These are phyloP conservation scores for Sarcophaga bullata DNA, from an alignment of 1,140 invertebrate species.

Conservation along the genomic window DNA sequence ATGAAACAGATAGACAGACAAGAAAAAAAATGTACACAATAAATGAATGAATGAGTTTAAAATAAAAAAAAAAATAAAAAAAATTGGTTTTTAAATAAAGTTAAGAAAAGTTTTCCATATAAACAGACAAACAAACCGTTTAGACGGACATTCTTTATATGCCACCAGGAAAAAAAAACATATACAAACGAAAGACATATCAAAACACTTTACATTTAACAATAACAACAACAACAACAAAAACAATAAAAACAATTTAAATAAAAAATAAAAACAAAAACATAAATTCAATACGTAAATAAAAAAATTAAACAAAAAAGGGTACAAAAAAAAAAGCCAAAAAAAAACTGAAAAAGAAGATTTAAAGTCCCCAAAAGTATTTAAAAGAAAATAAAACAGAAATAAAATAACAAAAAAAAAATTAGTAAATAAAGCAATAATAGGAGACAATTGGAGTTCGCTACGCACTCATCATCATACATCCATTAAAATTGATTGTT, in stretches of 20 bases:
- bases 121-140: neutral
- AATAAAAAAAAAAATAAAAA: slow-evolving; percentile 30
- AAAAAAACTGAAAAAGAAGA: slow-evolving; percentile 14
- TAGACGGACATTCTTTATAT: neutral
- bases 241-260: neutral
- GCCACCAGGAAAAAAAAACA: slow-evolving; percentile 9
- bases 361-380: slow-evolving; percentile 14
- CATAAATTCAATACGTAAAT: neutral
- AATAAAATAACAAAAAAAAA: neutral
- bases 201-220: slow-evolving; percentile 33
- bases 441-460: too few relatives aligned
- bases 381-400: neutral
- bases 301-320: neutral
- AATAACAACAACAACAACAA: neutral
- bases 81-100: slow-evolving; percentile 33
- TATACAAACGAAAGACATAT: neutral
- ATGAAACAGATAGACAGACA: slow-evolving; percentile 24
- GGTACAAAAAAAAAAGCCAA: too few relatives aligned
- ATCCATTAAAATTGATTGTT: too few relatives aligned
- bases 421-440: too few relatives aligned
- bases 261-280: slow-evolving; percentile 22
- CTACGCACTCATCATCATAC: too few relatives aligned
- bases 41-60: slow-evolving; percentile 29
- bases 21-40: neutral
- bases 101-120: slow-evolving; percentile 18